A percentile compares a stretch with the other conserved stretches of the same genome.
Evolutionary conservation across 2,113 vertebrate species (phyloP).

Genomic region (Engraulis encrasicolus): DNA sequence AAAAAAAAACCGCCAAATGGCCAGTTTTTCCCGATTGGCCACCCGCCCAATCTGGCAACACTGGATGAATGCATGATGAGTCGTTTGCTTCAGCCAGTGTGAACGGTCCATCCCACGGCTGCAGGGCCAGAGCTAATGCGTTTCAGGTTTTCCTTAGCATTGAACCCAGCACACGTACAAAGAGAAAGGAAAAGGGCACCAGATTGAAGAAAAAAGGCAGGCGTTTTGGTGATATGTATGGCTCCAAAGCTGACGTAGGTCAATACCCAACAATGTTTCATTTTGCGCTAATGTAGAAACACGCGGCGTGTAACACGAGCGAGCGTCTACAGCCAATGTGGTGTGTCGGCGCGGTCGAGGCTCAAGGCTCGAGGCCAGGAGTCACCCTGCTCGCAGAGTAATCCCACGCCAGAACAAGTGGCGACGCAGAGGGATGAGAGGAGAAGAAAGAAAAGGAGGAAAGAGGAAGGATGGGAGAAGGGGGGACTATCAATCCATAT

Average conservation of each 20-base stretch:
- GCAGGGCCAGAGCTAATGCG: neutral
- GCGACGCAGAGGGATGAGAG: conserved; percentile 73
- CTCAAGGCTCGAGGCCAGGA: neutral
- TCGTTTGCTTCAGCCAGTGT: neutral
- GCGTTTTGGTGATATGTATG: neutral
- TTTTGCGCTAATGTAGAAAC: neutral
- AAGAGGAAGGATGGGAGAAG: too few relatives aligned
- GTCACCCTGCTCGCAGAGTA: neutral
- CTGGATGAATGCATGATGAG: neutral
- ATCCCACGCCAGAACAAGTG: conserved; percentile 41
- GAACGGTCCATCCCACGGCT: neutral
- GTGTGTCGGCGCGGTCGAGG: neutral
- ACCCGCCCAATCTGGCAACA: too few relatives aligned
- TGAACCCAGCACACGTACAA: neutral
- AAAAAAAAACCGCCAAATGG: too few relatives aligned
- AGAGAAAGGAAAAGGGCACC: neutral
- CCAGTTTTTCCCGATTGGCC: too few relatives aligned
- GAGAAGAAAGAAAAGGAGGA: too few relatives aligned
- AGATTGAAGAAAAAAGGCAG: too few relatives aligned
- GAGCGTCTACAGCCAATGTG: neutral
- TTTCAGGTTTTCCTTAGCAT: neutral
- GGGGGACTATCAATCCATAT: conserved; percentile 47
- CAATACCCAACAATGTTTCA: neutral
- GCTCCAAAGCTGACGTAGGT: neutral
- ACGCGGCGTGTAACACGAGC: neutral